A percentile compares a stretch with the other conserved stretches of the same genome.
Conservation (phyloP, 2,113 vertebrate genomes). For the Anolis sagrei region DNA sequence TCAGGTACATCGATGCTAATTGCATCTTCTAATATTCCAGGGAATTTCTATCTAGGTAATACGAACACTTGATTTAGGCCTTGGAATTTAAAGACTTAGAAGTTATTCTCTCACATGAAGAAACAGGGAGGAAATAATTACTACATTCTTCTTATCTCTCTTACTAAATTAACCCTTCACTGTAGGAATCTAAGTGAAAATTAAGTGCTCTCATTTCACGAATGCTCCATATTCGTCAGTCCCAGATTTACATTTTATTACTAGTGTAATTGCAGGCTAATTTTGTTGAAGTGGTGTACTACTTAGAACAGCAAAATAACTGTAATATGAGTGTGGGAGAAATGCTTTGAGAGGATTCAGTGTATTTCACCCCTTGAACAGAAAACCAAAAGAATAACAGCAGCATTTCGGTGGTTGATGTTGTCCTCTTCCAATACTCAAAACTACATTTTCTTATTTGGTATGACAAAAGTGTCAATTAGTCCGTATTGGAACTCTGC, state of each 20-base stretch:
- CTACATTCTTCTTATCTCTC: slow-evolving; percentile 61
- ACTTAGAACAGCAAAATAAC: slow-evolving; percentile 78
- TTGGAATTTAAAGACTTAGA: slow-evolving; percentile 66
- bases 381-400: slow-evolving; percentile 68
- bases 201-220: slow-evolving; percentile 70
- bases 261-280: slow-evolving; percentile 78
- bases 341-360: slow-evolving; percentile 72
- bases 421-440: not conserved
- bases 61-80: slow-evolving; percentile 64
- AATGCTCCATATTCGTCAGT: slow-evolving; percentile 72
- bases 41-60: slow-evolving; percentile 61
- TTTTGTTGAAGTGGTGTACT: slow-evolving; percentile 79
- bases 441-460: not conserved
- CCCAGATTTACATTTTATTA: slow-evolving; percentile 80
- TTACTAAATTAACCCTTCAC: slow-evolving; percentile 79
- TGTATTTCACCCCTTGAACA: slow-evolving; percentile 69
- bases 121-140: slow-evolving; percentile 71
- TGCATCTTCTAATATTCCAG: slow-evolving; percentile 62
- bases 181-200: slow-evolving; percentile 70
- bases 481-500: slow-evolving; percentile 51
- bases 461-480: slow-evolving; percentile 45
- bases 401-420: slow-evolving; percentile 56
- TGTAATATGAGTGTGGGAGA: slow-evolving; percentile 71
- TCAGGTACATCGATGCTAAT: slow-evolving; percentile 63
- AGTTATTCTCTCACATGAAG: slow-evolving; percentile 70